Percentiles rank a stretch among this genome's conserved stretches.
Conservation (phyloP, 1,140 invertebrate species). For the Cydia pomonella region DNA sequence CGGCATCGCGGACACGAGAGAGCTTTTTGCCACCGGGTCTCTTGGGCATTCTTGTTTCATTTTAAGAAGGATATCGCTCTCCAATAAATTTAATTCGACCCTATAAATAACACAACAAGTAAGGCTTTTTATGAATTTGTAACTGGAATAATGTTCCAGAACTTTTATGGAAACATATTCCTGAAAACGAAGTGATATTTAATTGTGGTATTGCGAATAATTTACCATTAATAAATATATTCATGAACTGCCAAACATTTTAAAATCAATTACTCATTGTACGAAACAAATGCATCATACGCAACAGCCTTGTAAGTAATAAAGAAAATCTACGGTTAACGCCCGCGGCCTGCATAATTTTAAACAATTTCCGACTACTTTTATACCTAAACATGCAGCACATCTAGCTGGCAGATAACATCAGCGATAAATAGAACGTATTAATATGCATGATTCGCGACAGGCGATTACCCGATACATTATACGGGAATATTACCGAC, state of each 20-base stretch:
- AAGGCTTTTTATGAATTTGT: conserved; percentile 2
- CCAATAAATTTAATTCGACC: conserved; percentile 20
- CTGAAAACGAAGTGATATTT: background rate
- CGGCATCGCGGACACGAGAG: conserved; percentile 76
- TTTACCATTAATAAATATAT: too few relatives aligned
- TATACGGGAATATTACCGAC: conserved; percentile 24
- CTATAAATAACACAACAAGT: conserved; percentile 17
- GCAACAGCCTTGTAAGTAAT: background rate
- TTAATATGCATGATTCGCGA: conserved; percentile 33
- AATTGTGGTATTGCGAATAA: too few relatives aligned
- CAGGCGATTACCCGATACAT: conserved; percentile 23
- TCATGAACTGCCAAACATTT: too few relatives aligned
- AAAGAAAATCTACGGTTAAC: background rate
- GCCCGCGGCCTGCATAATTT: background rate
- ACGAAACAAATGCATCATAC: too few relatives aligned
- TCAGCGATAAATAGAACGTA: conserved; percentile 31
- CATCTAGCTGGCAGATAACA: conserved; percentile 11
- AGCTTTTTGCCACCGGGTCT: conserved; percentile 78
- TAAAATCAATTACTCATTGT: too few relatives aligned
- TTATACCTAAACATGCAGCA: background rate
- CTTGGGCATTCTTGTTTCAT: conserved; percentile 59
- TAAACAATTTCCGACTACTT: background rate
- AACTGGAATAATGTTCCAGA: background rate
- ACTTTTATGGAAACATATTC: background rate
- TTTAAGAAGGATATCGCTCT: conserved; percentile 30